A percentile compares a stretch with the other conserved stretches of the same genome.
Evolutionary conservation across 2,888 invertebrate species (phyloP).

Genomic region (Epirrita christyi): DNA sequence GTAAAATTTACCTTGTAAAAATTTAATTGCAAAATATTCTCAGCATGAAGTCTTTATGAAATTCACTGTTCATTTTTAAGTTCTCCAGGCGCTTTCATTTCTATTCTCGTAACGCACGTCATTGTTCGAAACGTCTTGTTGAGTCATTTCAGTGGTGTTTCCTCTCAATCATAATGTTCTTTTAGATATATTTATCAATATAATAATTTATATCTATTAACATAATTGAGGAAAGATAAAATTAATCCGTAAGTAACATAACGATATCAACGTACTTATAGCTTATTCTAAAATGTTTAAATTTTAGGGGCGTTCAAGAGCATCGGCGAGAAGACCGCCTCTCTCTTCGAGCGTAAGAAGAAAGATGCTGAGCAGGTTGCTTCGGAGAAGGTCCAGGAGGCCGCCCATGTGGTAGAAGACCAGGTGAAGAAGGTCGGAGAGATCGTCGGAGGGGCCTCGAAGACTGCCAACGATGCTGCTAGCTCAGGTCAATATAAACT

Average conservation of each 20-base stretch:
- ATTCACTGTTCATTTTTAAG: too few relatives aligned
- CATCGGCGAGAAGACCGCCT: slow-evolving; percentile 89
- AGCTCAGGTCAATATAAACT: slow-evolving; percentile 56
- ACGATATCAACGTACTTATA: too few relatives aligned
- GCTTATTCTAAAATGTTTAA: neutral
- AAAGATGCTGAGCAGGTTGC: slow-evolving; percentile 88
- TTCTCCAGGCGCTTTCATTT: slow-evolving; percentile 9
- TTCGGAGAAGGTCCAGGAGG: slow-evolving; percentile 85
- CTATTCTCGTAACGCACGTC: slow-evolving; percentile 17
- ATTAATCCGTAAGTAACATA: too few relatives aligned
- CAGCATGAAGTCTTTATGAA: too few relatives aligned
- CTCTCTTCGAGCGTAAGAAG: slow-evolving; percentile 89
- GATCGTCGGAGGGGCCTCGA: slow-evolving; percentile 83
- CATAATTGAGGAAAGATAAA: too few relatives aligned
- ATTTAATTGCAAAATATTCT: too few relatives aligned
- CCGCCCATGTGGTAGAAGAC: slow-evolving; percentile 86
- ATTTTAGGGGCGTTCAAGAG: slow-evolving; percentile 87
- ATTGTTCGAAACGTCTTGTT: slow-evolving; percentile 8
- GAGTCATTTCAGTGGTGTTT: slow-evolving; percentile 18
- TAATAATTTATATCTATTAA: too few relatives aligned
- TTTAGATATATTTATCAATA: too few relatives aligned
- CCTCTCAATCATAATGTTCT: neutral
- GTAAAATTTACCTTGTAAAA: too few relatives aligned
- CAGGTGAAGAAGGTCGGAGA: slow-evolving; percentile 87
- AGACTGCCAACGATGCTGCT: slow-evolving; percentile 81